Evolutionary conservation across 1,140 invertebrate species (phyloP).

Genomic region (Oreohelix idahoensis): DNA sequence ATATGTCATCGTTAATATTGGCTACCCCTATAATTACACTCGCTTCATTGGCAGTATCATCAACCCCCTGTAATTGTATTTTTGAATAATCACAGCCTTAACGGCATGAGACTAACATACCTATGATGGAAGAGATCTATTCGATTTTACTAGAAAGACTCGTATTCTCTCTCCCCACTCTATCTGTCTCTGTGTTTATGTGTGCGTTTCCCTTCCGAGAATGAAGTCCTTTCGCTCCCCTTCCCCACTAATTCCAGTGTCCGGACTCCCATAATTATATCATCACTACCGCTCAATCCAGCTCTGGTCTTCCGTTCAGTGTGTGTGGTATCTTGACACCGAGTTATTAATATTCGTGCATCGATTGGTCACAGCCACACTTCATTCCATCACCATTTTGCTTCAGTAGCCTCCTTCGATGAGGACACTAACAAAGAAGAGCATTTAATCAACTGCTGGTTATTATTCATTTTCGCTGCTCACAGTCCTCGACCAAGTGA

Average conservation of each 20-base stretch:
- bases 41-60: no score
- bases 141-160: no score
- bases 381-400: conserved; percentile 19
- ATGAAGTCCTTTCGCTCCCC: neutral
- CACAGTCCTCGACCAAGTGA: neutral
- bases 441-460: conserved; percentile 17
- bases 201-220: no score
- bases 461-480: conserved; percentile 8
- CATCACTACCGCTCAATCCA: neutral
- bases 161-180: no score
- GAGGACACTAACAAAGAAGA: neutral
- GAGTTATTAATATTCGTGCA: conserved; percentile 10
- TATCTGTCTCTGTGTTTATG: no score
- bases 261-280: neutral
- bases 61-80: no score
- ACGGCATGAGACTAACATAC: no score
- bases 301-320: neutral
- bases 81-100: no score
- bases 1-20: no score
- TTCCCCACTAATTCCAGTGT: neutral
- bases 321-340: conserved; percentile 3
- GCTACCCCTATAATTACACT: no score
- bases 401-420: neutral
- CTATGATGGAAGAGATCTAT: no score
- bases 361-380: neutral